These are phyloP conservation scores for Mycalesis mineus DNA, from an alignment of 2,888 invertebrate genomes.

Conservation along the genomic window DNA sequence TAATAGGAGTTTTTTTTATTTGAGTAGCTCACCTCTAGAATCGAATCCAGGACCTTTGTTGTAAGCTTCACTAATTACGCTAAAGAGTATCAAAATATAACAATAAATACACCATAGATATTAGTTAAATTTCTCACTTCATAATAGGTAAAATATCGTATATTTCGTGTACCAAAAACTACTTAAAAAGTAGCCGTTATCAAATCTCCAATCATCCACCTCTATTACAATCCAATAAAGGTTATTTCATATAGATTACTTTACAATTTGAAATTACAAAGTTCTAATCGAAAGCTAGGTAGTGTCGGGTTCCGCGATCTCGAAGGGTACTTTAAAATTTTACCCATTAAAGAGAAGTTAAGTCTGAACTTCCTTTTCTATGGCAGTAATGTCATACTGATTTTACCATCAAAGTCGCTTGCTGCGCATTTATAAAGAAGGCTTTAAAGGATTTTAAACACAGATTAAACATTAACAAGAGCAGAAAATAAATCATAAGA, in stretches of 20 bases:
- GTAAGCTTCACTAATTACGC: no score
- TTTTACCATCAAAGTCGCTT: no score
- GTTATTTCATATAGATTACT: constrained; percentile 21
- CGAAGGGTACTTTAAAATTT: constrained; percentile 28
- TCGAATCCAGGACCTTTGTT: no score
- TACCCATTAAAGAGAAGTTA: constrained; percentile 21
- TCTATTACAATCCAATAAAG: constrained; percentile 27
- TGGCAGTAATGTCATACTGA: neutral
- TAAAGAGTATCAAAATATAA: no score
- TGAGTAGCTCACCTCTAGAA: no score
- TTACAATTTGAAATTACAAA: constrained; percentile 27
- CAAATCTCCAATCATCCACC: constrained; percentile 13
- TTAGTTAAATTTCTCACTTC: no score
- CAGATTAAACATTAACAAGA: no score
- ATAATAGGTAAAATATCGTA: neutral
- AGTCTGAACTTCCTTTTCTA: constrained; percentile 10
- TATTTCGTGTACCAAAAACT: constrained; percentile 14
- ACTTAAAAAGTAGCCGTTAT: constrained; percentile 14
- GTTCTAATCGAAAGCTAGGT: constrained; percentile 27
- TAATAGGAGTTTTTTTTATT: no score
- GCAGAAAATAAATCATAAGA: no score
- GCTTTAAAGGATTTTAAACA: no score
- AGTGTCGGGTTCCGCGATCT: constrained; percentile 25
- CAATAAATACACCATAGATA: no score
- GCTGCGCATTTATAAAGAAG: no score